Percentiles rank a stretch among this genome's conserved stretches.
These are phyloP conservation scores for Limnephilus marmoratus DNA, from an alignment of 2,888 invertebrate genomes.

Conservation along the genomic window DNA sequence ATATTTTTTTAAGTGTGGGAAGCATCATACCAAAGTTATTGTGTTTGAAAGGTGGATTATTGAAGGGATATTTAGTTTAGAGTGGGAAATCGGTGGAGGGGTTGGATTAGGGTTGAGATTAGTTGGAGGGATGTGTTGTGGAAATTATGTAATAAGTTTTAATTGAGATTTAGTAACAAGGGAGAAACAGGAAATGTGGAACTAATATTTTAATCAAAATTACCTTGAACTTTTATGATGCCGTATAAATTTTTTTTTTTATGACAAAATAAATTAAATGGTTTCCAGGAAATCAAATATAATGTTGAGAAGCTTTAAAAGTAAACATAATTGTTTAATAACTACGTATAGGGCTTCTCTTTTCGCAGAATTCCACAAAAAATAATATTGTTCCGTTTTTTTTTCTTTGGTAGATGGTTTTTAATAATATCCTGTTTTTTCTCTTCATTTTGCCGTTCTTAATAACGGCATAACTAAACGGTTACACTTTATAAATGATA, in stretches of 20 bases:
- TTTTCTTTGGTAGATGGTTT: no score
- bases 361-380: not conserved
- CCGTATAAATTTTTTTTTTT: no score
- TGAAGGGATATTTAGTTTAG: not conserved
- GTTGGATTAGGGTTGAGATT: not conserved
- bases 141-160: not conserved
- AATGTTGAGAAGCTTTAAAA: not conserved
- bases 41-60: not conserved
- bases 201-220: not conserved
- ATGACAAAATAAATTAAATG: not conserved
- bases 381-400: no score
- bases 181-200: not conserved
- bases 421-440: no score
- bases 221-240: not conserved
- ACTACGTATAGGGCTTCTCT: not conserved
- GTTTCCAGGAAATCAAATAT: not conserved
- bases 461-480: no score
- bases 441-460: no score
- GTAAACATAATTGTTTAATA: not conserved
- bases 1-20: no score
- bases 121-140: not conserved
- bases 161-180: not conserved
- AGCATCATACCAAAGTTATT: not conserved
- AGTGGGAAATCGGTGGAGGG: not conserved
- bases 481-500: no score